Evolutionary conservation across 2,113 vertebrate species (phyloP), one percentile per base, ranked within the genome.

Genomic region (Salvelinus sp.): DNA sequence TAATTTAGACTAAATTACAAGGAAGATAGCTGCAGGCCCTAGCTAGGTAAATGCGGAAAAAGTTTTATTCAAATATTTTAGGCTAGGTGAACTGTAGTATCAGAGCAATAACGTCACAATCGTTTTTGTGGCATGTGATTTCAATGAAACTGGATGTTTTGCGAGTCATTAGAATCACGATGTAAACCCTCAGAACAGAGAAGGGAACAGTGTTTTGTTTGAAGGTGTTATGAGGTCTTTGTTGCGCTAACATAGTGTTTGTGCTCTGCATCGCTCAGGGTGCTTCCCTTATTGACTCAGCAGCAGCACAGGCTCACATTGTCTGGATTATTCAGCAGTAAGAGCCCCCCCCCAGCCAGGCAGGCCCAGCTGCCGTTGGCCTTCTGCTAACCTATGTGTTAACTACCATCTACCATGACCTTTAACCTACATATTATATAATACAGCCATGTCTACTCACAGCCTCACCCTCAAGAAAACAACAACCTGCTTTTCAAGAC

Each of bases 261-360:
- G 50, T 77, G 68, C 79, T 6, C 5, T 62, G 18, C 58, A 10
- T 12, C 73, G 13, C 1, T 69, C 6, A 14, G 3, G 65, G 33
- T 44, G 73, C 50, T 85, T 62, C 71, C 50, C 18, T 44, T 83
- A 83, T 88, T 89, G 86, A 86, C 79, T 78, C 77, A 78, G 54
- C 67, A 76, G 18, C 71, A 54, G 50, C 3, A 54, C 50, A 54
- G 50, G 75, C 57, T 81, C 71, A 78, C 13, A 9, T 48, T 27
- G 74, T 57, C 79, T 84, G 83, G 73, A 77, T 87, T 81, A 86
- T 77, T 90, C 81, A 82, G 78, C 85, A 85, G 48, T 18, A 54
- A 18, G 78, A 71, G 30, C 60, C n/a, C 18, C 38, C 16, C n/a
- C 38, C 16, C n/a, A 54, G 48, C 20, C 23, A 54, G 62, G 76